Evolutionary conservation across 2,797 vertebrate genomes (phyloP).

Genomic region (Sarcophilus harrisii): DNA sequence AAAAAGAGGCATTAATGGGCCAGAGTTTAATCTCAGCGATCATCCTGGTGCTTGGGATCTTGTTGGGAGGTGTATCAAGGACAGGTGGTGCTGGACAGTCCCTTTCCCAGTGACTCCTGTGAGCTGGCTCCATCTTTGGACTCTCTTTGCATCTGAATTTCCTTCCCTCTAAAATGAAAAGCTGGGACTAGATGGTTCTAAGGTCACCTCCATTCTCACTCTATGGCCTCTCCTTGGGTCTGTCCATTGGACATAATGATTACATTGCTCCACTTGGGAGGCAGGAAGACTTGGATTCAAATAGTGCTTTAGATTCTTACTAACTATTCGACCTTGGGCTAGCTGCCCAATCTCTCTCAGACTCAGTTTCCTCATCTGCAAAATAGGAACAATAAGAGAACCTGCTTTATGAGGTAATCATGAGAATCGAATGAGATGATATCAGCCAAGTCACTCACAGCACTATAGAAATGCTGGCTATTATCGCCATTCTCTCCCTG

Average conservation of each 20-base stretch:
- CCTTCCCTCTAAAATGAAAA: neutral
- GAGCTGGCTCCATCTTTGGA: neutral
- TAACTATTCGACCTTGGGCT: neutral
- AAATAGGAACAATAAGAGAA: neutral
- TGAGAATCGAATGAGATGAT: neutral
- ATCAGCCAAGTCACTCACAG: neutral
- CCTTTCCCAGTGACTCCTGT: neutral
- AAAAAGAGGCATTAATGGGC: constrained; percentile 42
- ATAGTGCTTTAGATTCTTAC: neutral
- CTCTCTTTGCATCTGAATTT: neutral
- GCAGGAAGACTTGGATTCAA: neutral
- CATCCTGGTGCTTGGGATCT: constrained; percentile 51
- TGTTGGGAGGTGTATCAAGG: constrained; percentile 47
- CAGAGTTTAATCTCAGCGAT: constrained; percentile 66
- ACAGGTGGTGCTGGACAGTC: constrained; percentile 33
- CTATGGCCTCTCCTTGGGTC: neutral
- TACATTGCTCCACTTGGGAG: neutral
- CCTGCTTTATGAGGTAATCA: neutral
- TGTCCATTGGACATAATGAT: neutral
- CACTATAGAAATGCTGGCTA: neutral
- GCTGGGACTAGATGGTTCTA: neutral
- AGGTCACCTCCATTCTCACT: neutral
- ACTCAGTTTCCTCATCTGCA: neutral
- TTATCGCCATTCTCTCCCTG: neutral
- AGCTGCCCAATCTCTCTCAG: neutral